Evolutionary conservation across 2,113 vertebrate species (phyloP), one percentile per base, ranked within the genome.

Genomic region (Stigmatopora argus): DNA sequence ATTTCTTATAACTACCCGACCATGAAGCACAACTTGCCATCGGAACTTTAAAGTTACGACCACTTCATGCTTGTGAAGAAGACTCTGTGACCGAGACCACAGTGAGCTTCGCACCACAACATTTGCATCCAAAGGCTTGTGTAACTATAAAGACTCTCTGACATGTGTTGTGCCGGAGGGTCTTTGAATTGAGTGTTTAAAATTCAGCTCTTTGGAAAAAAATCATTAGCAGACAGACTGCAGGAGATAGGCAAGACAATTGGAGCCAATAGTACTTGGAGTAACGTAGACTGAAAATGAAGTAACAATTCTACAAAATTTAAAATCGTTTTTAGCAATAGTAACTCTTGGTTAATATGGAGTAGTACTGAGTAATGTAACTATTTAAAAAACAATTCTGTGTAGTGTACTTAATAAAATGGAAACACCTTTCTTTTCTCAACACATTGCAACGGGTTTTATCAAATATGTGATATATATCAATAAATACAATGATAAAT

Each of bases 121-220:
- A 80, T 59, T 77, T 73, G 72, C 73, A 84, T 74, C 79, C 66
- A 26, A 65, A 26, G 53, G 70, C 83, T 81, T 85, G 79, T 83
- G 80, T 74, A 75, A 78, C 65, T 81, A 84, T 78, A 81, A 79
- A 73, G 78, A 76, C 57, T 67, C 65, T 15, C 23, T 62, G 73
- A 83, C 86, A 87, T 80, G 67, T 81, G 81, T 81, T 86, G 75
- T 23, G 76, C 84, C 35, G 6, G 62, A 78, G 82, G 83, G 70
- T 7, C 64, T 71, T 80, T 76, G 60, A 71, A 19, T 53, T 23
- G 51, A 71, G 73, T 63, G 72, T 69, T 66, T 75, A 66, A 70
- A 75, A 12, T 2, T 12, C 34, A 52, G 7, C 31, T 38, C 69
- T 46, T 64, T 58, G 67, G 26, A 2, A 74, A 69, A 81, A 84